Percentiles rank a stretch among this genome's conserved stretches.
Evolutionary conservation across 2,113 vertebrate genomes (phyloP).

Genomic region (Miniopterus natalensis): DNA sequence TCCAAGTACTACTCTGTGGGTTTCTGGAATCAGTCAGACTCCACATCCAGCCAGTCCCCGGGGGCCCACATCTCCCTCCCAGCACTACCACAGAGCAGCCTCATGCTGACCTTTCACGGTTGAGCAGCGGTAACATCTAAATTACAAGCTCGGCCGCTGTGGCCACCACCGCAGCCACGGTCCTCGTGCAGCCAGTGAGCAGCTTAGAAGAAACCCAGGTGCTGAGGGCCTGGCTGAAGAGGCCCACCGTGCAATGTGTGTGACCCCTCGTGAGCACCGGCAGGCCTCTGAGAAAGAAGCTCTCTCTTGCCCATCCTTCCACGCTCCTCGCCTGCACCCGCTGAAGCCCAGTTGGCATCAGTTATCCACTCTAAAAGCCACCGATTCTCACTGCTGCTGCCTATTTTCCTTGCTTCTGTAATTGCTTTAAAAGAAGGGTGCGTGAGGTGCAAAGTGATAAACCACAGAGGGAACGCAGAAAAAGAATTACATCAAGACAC

Average conservation of each 20-base stretch:
- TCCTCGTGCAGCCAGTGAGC: background rate
- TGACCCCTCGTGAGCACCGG: background rate
- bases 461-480: background rate
- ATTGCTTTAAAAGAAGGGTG: conserved; percentile 23
- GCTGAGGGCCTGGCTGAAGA: background rate
- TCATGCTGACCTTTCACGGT: background rate
- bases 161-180: background rate
- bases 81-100: background rate
- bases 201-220: background rate
- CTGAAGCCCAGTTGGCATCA: background rate
- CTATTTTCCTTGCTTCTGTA: background rate
- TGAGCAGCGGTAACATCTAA: background rate
- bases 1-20: background rate
- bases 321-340: background rate
- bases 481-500: background rate
- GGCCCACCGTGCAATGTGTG: no score
- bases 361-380: background rate
- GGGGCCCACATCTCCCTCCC: background rate
- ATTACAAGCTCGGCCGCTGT: background rate
- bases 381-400: background rate
- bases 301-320: background rate
- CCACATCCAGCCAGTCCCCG: background rate
- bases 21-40: background rate
- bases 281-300: background rate
- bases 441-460: background rate